Evolutionary conservation across 2,888 invertebrate genomes (phyloP).

Genomic region (Rhagium mordax): DNA sequence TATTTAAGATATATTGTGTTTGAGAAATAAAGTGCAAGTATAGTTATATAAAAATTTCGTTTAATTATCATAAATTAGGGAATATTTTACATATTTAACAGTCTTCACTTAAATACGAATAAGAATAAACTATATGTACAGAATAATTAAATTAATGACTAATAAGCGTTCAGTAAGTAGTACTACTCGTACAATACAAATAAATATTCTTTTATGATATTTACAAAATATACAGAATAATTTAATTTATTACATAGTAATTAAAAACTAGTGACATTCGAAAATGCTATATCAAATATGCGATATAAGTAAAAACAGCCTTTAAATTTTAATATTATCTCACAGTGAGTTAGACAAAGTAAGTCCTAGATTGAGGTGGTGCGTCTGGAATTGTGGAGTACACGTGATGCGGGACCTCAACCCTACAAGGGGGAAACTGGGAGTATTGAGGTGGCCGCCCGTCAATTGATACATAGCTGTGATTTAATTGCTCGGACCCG

Average conservation of each 20-base stretch:
- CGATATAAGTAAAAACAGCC: conserved; percentile 63
- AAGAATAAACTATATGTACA: conserved; percentile 57
- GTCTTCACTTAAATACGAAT: conserved; percentile 66
- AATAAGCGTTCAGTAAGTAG: conserved; percentile 66
- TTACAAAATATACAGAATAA: conserved; percentile 64
- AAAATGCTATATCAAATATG: conserved; percentile 53
- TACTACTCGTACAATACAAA: conserved; percentile 57
- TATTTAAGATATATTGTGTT: neutral
- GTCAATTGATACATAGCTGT: conserved; percentile 80
- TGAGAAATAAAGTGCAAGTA: conserved; percentile 16
- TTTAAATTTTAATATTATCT: conserved; percentile 53
- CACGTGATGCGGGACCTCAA: conserved; percentile 66
- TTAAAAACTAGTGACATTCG: conserved; percentile 50
- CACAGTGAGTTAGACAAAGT: conserved; percentile 66
- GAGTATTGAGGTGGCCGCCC: conserved; percentile 67
- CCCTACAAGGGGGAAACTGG: conserved; percentile 63
- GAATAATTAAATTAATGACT: conserved; percentile 67
- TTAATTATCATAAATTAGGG: conserved; percentile 58
- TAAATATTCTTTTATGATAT: conserved; percentile 61
- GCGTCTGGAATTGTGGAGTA: conserved; percentile 70
- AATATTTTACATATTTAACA: conserved; percentile 66
- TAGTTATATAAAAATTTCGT: conserved; percentile 49
- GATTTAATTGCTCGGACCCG: conserved; percentile 78
- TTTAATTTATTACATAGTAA: conserved; percentile 58
- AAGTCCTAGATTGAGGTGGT: conserved; percentile 68